phyloP scores from a whole-genome alignment of 2,797 vertebrate species.

The Antrozous pallidus region DNA sequence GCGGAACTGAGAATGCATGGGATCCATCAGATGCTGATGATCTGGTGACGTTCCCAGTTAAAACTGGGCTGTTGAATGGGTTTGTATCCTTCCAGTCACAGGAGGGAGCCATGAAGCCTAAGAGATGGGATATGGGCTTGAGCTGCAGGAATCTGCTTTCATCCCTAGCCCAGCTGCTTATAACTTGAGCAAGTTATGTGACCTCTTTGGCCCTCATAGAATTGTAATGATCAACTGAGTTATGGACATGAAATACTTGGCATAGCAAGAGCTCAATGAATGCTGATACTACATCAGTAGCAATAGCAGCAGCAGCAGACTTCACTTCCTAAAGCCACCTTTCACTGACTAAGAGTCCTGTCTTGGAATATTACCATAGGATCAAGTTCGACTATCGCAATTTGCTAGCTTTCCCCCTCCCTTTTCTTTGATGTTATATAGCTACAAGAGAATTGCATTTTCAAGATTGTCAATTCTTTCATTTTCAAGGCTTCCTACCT shows the following conservation, averaged over 20 bases:
- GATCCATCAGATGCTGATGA: not conserved
- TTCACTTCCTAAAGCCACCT: not conserved
- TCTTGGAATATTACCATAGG: not conserved
- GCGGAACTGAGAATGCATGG: not conserved
- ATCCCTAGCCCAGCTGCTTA: not conserved
- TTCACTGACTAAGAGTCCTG: not conserved
- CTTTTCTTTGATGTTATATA: not conserved
- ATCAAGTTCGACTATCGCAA: not conserved
- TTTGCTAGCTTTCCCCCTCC: not conserved
- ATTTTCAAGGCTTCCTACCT: not conserved
- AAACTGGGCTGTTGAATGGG: not conserved
- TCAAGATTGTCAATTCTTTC: not conserved
- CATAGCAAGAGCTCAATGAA: not conserved
- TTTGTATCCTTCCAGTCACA: not conserved
- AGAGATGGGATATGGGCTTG: not conserved
- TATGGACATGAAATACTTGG: not conserved
- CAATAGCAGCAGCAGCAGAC: not conserved
- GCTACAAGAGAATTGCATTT: constrained; percentile 15
- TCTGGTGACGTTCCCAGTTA: not conserved
- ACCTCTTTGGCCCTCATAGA: not conserved
- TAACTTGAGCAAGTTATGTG: not conserved
- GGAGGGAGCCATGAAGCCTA: not conserved
- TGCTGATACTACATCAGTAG: not conserved
- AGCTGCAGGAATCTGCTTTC: not conserved
- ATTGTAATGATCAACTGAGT: not conserved